Percentiles rank a stretch among this genome's conserved stretches.
These are phyloP conservation scores for Nibea albiflora DNA, from an alignment of 2,113 vertebrate genomes.

Conservation along the genomic window DNA sequence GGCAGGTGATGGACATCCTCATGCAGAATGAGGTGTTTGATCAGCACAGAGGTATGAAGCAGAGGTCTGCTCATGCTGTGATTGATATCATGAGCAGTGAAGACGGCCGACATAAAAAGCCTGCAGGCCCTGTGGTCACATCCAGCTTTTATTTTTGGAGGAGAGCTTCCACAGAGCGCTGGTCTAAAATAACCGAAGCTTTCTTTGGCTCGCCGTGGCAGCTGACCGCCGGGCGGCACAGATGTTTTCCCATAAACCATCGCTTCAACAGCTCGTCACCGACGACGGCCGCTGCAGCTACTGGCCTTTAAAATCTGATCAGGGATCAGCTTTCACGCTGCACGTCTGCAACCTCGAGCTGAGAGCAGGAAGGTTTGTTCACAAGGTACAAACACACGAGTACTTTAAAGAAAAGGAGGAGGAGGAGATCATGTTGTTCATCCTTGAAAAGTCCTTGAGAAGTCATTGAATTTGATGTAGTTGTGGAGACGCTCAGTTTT, in stretches of 20 bases:
- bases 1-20: no score
- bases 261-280: conserved; percentile 24
- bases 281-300: neutral
- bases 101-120: neutral
- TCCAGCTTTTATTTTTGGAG: conserved; percentile 57
- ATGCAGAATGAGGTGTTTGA: no score
- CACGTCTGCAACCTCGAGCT: neutral
- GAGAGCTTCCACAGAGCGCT: neutral
- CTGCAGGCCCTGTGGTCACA: conserved; percentile 14
- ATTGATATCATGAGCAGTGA: neutral
- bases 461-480: no score
- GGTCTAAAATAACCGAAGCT: conserved; percentile 53
- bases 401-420: no score
- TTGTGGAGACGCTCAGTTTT: no score
- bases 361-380: neutral
- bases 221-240: conserved; percentile 35
- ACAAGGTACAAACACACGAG: no score
- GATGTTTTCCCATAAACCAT: conserved; percentile 40
- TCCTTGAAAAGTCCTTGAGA: no score
- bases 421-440: no score
- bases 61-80: neutral
- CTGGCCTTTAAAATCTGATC: neutral
- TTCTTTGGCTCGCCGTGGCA: conserved; percentile 36
- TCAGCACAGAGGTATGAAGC: no score
- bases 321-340: neutral